Percentiles rank a stretch among this genome's conserved stretches.
Evolutionary conservation across 35 echinoderm and acorn worm genomes (phyloP).

Genomic region (Eucidaris tribuloides): DNA sequence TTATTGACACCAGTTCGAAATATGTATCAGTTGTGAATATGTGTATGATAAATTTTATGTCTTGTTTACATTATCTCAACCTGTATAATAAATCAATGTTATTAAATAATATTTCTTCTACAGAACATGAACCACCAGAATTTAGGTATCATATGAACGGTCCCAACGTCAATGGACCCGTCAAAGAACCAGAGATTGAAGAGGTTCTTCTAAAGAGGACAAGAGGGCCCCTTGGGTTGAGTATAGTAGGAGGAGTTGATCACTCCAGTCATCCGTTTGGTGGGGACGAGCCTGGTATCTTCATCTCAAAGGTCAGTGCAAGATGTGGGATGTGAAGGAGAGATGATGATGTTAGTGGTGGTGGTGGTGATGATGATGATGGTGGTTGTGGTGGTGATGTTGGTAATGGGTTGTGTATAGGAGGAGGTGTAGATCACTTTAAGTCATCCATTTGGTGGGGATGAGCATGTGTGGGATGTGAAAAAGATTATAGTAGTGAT

Average conservation of each 20-base stretch:
- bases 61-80: not conserved
- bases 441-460: too few relatives aligned
- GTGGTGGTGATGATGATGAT: too few relatives aligned
- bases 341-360: too few relatives aligned
- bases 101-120: not conserved
- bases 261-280: constrained; percentile 99
- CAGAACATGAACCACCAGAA: constrained; percentile 92
- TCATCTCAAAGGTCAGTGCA: constrained; percentile 88
- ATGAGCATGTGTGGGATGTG: too few relatives aligned
- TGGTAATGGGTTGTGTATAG: too few relatives aligned
- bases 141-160: constrained; percentile 49
- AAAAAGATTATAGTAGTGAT: too few relatives aligned
- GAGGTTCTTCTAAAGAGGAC: constrained; percentile 73
- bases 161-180: constrained; percentile 42
- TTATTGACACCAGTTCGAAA: too few relatives aligned
- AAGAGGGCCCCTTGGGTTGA: constrained; percentile 87
- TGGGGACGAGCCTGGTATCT: constrained; percentile 93
- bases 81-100: not conserved
- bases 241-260: constrained; percentile 91
- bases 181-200: constrained; percentile 57
- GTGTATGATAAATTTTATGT: too few relatives aligned
- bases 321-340: not conserved
- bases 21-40: too few relatives aligned
- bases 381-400: too few relatives aligned
- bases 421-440: too few relatives aligned